Conservation (phyloP, 2,797 vertebrate species). For the Dromococcyx pavoninus region DNA sequence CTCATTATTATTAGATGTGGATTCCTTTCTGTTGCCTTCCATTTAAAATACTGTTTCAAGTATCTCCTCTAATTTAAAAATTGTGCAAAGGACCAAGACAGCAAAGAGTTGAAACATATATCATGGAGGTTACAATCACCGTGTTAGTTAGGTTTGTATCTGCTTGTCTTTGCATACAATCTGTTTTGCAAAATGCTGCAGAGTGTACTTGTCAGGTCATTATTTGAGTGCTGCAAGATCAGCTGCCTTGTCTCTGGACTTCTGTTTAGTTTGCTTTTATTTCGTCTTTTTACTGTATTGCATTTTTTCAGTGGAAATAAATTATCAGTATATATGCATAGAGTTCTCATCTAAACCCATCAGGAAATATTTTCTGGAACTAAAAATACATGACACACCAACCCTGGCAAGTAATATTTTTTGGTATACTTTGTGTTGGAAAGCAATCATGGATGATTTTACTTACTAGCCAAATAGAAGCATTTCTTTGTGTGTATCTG, state of each 20-base stretch:
- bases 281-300: conserved; percentile 23
- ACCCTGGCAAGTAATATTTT: background rate
- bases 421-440: background rate
- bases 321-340: background rate
- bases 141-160: background rate
- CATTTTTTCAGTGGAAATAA: conserved; percentile 38
- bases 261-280: conserved; percentile 34
- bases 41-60: background rate
- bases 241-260: conserved; percentile 7
- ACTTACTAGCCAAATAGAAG: background rate
- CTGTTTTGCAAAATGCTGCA: background rate
- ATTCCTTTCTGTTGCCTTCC: background rate
- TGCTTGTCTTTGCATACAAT: background rate
- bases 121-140: background rate
- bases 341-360: conserved; percentile 32
- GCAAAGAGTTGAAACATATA: background rate
- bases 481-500: conserved; percentile 1
- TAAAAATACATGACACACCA: background rate
- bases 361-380: conserved; percentile 15
- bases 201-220: background rate
- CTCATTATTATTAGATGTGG: background rate
- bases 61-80: background rate
- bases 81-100: background rate
- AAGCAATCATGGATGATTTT: background rate
- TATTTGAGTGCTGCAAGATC: conserved; percentile 33